Evolutionary conservation across 2,888 invertebrate genomes (phyloP), one percentile per base, ranked within the genome.

Genomic region (Desoria tigrina): DNA sequence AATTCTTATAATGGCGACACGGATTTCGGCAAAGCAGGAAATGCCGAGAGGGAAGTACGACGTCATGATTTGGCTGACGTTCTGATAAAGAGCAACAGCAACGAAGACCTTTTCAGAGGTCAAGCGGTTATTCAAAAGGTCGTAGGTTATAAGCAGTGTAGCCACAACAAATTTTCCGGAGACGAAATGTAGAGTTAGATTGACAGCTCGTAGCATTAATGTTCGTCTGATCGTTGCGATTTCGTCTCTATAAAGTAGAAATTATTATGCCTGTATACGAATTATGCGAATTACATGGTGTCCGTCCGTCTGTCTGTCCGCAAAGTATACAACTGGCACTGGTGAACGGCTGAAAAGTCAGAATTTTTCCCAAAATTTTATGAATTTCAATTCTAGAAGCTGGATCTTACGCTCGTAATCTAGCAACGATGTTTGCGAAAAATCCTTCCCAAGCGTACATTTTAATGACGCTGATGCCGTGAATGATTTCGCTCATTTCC

Each of bases 401-500:
- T 39, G 9, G 39, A 39, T 39, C 65, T 59, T 37, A 87, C 81
- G 85, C 85, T 77, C 95, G 82, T 1, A 90, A 88, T 61, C 85
- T 79, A 6, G 87, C 86, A 3, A 95, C 88, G n/a, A 94, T 85
- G 72, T 88, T 85, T 66, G 90, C 88, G 78, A 96, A 95, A 0
- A 94, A 90, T 75, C 87, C 88, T 79, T 96, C 96, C 90, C 96
- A 96, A 4, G 94, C 91, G 27, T 14, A 95, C 94, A 95, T 94
- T 84, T 96, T 96, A 73, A 96, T 91, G 3, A 94, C 92, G 82
- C 94, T 89, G 81, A 97, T 93, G 56, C 94, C 96, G 64, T 42
- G 57, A 9, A 69, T 23, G 26, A 69, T 65, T 84, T 98, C 96
- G 79, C 90, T 92, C 94, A 97, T 96, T 58, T 95, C 84, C 58